Base-by-base conservation (phyloP, 2,797 vertebrate species). In the Otolemur crassicaudatus region DNA sequence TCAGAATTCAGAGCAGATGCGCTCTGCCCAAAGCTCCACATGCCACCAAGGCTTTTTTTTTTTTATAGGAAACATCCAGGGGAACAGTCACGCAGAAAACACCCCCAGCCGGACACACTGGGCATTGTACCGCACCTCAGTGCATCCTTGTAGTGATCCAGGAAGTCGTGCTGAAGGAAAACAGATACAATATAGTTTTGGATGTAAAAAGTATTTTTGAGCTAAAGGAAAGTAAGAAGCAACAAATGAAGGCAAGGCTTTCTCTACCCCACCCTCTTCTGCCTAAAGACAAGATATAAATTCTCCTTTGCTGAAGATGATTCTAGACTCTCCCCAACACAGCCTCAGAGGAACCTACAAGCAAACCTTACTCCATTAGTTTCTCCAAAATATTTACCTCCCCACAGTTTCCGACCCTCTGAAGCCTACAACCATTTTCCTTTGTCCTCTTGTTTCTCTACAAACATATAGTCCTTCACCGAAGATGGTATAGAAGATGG, bases 101-200 rank as follows among this genome's bases (percentile, higher is more conserved):
- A 16, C 10, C 23, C 37, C 3, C 0, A 3, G 12, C 56, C 1
- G 25, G 0, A 2, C n/a, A 22, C 13, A n/a, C 29, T 1, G 1
- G 0, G 6, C 7, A 10, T 10, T 0, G 0, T 11, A 43, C n/a
- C 22, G 2, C 2, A 3, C 56, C 58, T 87, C 61, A 29, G 14
- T 61, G n/a, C 25, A 61, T 75, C 17, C 43, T 75, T 49, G 27
- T 2, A 9, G 13, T 17, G 29, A 60, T 13, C 76, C 13, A 0
- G n/a, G 65, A 79, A 8, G 23, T 23, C 16, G 4, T 19, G 2
- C 60, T 2, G 34, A 31, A 81, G 63, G 82, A 53, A 65, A 2
- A 14, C 56, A 37, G n/a, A 43, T 43, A 5, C 5, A 6, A 43
- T 43, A 43, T 43, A 43, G 40, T 43, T 43, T 7, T 5, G 40